Percentiles rank a stretch among this genome's conserved stretches.
Evolutionary conservation across 2,888 invertebrate genomes (phyloP).

Genomic region (Sarcophaga rosellei): DNA sequence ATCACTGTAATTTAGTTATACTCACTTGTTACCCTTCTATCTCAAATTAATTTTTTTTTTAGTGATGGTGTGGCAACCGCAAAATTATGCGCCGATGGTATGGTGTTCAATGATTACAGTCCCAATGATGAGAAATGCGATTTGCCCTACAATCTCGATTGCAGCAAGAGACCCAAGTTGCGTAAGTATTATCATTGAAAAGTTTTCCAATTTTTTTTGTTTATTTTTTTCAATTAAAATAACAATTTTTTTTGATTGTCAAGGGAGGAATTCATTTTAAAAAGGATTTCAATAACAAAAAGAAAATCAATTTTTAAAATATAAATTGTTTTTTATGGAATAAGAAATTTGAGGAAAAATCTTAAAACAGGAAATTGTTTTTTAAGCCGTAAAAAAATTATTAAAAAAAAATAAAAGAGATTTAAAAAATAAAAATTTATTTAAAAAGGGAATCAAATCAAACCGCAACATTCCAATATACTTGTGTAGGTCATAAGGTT

Average conservation of each 20-base stretch:
- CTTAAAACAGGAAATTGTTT: too few relatives aligned
- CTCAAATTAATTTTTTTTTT: constrained; percentile 73
- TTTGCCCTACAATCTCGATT: constrained; percentile 92
- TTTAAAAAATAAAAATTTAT: too few relatives aligned
- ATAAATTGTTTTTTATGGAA: too few relatives aligned
- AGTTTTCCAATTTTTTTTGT: too few relatives aligned
- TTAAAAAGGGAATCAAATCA: too few relatives aligned
- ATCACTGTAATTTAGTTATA: constrained; percentile 25
- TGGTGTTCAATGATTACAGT: constrained; percentile 94
- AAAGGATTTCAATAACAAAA: too few relatives aligned
- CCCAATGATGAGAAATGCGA: constrained; percentile 92
- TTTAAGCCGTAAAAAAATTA: too few relatives aligned
- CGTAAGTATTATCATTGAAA: constrained; percentile 85
- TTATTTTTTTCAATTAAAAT: background rate
- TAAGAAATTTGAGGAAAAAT: too few relatives aligned
- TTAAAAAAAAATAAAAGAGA: too few relatives aligned
- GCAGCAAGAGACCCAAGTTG: constrained; percentile 87
- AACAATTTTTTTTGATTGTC: background rate
- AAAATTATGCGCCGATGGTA: constrained; percentile 92
- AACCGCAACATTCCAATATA: too few relatives aligned
- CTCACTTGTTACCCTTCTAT: constrained; percentile 7
- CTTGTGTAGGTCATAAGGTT: too few relatives aligned
- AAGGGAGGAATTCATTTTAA: background rate
- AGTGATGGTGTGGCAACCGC: constrained; percentile 88
- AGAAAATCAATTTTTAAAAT: too few relatives aligned